Conservation (phyloP, 2,113 vertebrate species). For the Nibea coibor region DNA sequence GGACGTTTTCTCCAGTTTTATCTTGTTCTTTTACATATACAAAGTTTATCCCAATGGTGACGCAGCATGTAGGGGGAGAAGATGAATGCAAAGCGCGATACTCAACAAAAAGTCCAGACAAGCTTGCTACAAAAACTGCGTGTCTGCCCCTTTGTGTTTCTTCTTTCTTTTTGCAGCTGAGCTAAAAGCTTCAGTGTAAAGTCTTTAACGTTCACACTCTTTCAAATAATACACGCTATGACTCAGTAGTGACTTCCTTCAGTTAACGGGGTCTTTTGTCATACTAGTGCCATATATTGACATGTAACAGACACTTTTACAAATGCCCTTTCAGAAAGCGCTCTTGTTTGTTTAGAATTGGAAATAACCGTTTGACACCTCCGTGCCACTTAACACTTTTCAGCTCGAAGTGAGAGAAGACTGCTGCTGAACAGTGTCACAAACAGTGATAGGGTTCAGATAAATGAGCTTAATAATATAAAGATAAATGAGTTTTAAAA, state of each 20-base stretch:
- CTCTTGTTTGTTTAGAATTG: neutral
- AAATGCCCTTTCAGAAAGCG: conserved; percentile 16
- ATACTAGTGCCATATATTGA: conserved; percentile 7
- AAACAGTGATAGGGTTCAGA: neutral
- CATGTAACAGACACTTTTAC: neutral
- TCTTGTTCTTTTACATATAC: neutral
- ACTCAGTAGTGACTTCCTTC: neutral
- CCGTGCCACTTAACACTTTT: neutral
- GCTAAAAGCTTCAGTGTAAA: too few relatives aligned
- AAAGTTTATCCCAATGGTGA: neutral
- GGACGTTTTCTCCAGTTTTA: neutral
- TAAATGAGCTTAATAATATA: neutral
- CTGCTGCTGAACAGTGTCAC: too few relatives aligned
- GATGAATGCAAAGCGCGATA: neutral
- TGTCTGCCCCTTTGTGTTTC: too few relatives aligned
- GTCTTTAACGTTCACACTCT: too few relatives aligned
- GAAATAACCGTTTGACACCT: conserved; percentile 28
- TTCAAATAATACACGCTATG: neutral
- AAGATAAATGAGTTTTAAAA: too few relatives aligned
- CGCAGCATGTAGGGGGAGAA: neutral
- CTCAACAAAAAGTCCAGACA: neutral
- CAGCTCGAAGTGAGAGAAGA: conserved; percentile 3
- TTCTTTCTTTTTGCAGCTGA: neutral
- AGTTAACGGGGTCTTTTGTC: neutral
- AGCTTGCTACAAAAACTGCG: too few relatives aligned